Conservation (phyloP, 1,140 invertebrate species). For the honey bee (Apis mellifera) region Amel_HAv3.1 CM009941.2:1077001-1077500, state of each 20-base stretch:
- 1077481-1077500: neutral
- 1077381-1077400: slow-evolving; percentile 62
- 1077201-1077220: neutral
- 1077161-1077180: no score
- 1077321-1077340: slow-evolving; percentile 57
- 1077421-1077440: slow-evolving; percentile 42
- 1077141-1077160: neutral
- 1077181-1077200: neutral
- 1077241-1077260: neutral
- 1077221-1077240: neutral
- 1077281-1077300: slow-evolving; percentile 21
- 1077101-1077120: neutral
- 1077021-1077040: neutral
- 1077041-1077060: neutral
- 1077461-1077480: neutral
- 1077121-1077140: neutral
- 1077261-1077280: slow-evolving; percentile 20
- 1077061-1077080: neutral
- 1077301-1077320: neutral
- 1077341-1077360: slow-evolving; percentile 21
- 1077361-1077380: slow-evolving; percentile 51
- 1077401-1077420: slow-evolving; percentile 41
- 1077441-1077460: slow-evolving; percentile 42
- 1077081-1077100: neutral
- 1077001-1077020: neutral